A percentile compares a stretch with the other conserved stretches of the same genome.
Evolutionary conservation across 2,113 vertebrate genomes (phyloP).

Genomic region (Synodontis membranacea): DNA sequence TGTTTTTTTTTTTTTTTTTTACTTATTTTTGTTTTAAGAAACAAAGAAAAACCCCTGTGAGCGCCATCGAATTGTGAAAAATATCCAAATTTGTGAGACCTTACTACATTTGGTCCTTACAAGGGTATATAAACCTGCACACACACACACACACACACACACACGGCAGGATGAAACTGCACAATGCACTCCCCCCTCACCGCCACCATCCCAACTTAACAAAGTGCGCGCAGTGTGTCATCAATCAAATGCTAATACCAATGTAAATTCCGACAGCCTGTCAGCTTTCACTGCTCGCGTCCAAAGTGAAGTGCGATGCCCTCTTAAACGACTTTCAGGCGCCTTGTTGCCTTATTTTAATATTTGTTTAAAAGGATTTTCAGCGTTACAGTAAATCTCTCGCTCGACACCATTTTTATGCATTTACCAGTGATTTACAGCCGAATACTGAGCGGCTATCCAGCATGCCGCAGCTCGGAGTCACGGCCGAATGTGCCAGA

Average conservation of each 20-base stretch:
- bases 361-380: constrained; percentile 77
- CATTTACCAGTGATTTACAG: constrained; percentile 76
- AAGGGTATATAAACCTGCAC: not conserved
- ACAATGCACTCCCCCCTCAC: not conserved
- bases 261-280: constrained; percentile 67
- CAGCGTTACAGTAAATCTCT: constrained; percentile 70
- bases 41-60: too few species aligned
- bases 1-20: too few species aligned
- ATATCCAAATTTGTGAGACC: too few species aligned
- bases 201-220: constrained; percentile 44
- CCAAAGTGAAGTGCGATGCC: constrained; percentile 55
- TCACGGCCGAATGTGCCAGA: constrained; percentile 67
- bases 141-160: constrained; percentile 5
- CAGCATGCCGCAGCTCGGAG: constrained; percentile 71
- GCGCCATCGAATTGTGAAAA: too few species aligned
- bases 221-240: constrained; percentile 55
- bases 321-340: constrained; percentile 60
- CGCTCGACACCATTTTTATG: constrained; percentile 68
- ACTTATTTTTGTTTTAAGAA: too few species aligned
- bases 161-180: constrained; percentile 18
- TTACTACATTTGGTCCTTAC: too few species aligned
- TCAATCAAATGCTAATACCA: constrained; percentile 70
- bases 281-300: constrained; percentile 53
- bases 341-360: constrained; percentile 74
- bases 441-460: constrained; percentile 69